Evolutionary conservation across 2,888 invertebrate genomes (phyloP).

Genomic region (Drosophila birchii): DNA sequence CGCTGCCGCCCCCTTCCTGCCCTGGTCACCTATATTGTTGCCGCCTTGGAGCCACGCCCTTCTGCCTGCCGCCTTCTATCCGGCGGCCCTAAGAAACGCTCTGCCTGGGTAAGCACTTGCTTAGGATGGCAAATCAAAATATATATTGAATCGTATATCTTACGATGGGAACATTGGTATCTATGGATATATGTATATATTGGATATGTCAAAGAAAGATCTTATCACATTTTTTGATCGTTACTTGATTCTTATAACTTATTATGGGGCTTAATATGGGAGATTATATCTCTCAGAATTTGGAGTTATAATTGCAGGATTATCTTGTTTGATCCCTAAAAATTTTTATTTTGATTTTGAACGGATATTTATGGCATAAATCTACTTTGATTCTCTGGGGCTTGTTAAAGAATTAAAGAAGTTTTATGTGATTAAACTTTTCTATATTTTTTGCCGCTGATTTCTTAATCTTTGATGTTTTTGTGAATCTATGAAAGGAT

Average conservation of each 20-base stretch:
- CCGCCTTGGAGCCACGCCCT: constrained; percentile 90
- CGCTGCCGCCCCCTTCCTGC: constrained; percentile 89
- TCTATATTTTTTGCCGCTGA: too few relatives aligned
- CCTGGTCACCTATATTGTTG: constrained; percentile 91
- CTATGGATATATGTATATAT: neutral
- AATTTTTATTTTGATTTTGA: too few relatives aligned
- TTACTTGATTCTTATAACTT: neutral
- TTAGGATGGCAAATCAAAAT: neutral
- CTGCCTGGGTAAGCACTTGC: constrained; percentile 88
- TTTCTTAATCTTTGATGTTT: too few relatives aligned
- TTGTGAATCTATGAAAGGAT: too few relatives aligned
- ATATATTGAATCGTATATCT: neutral
- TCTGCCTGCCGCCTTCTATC: constrained; percentile 89
- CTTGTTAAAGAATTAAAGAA: neutral
- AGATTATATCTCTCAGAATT: neutral
- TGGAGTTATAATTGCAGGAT: neutral
- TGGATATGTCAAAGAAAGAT: neutral
- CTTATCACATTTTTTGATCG: neutral
- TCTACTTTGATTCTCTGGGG: neutral
- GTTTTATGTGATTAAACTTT: too few relatives aligned
- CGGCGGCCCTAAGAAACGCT: constrained; percentile 89
- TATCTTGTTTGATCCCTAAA: neutral
- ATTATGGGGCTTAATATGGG: neutral
- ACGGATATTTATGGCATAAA: neutral
- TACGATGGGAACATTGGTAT: neutral